phyloP scores from a whole-genome alignment of 2,797 vertebrate genomes.

The Lepilemur septentrionalis region DNA sequence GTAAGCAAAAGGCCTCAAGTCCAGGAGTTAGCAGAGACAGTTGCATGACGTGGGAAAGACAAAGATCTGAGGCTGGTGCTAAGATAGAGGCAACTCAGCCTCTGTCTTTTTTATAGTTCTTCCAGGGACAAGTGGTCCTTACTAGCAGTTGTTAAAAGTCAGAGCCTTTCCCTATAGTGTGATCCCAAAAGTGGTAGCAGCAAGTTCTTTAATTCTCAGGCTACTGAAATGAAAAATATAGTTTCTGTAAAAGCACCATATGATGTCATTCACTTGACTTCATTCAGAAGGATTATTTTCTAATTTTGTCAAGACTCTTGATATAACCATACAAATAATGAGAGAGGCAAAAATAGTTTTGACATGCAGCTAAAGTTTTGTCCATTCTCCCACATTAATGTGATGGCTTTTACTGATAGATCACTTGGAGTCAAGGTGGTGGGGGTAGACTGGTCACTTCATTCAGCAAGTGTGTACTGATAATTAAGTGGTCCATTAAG shows the following conservation, averaged over 20 bases:
- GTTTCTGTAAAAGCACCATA: background rate
- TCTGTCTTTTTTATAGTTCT: background rate
- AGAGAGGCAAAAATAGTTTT: slow-evolving; percentile 9
- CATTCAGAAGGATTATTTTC: background rate
- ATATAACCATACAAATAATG: background rate
- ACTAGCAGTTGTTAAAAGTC: background rate
- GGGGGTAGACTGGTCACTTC: background rate
- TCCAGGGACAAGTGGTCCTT: background rate
- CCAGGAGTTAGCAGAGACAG: background rate
- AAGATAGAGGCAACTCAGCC: background rate
- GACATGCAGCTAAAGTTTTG: background rate
- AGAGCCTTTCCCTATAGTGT: background rate
- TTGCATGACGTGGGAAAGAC: background rate
- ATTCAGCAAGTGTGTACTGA: background rate
- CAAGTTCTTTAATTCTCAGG: background rate
- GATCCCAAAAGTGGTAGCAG: background rate
- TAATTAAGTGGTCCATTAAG: background rate
- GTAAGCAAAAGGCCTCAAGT: background rate
- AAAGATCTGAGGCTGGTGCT: background rate
- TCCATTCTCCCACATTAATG: background rate
- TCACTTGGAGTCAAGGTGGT: background rate
- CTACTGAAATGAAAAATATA: background rate
- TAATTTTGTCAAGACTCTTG: background rate
- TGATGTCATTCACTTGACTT: background rate
- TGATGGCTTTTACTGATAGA: background rate